Evolutionary conservation across 1,140 invertebrate species (phyloP), one percentile per base, ranked within the genome.

Genomic region (Ctenoplectra terminalis): DNA sequence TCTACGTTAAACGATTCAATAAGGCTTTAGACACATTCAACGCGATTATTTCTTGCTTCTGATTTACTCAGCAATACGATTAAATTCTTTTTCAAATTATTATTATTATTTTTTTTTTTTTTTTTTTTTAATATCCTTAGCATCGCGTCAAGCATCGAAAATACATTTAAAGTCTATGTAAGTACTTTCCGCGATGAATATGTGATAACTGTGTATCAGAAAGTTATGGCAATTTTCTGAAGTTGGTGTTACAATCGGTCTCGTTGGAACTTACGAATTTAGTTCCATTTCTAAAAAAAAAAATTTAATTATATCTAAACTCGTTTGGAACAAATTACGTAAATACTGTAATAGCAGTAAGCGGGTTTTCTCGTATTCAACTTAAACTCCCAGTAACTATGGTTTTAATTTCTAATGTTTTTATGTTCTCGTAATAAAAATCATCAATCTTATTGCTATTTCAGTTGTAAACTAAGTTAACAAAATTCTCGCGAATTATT

Each of bases 381-480:
- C 40, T 60, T 78, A 60, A 81, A 84, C 43, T 61, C 23, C 31
- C 52, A 43, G 50, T 71, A 50, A 81, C 31, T 26, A 46, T 75
- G 40, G 26, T 23, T 66, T 43, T 63, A 56, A 61, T 29, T 72
- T 54, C 29, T 61, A 54, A 50, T 58, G 11, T 76, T 67, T 74
- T 82, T 82, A 80, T 66, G 71, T 50, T 81, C 50, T 73, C 23
- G 34, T 73, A 40, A 40, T 80, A 73, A 75, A 81, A 83, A 83
- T 85, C 83, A 83, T 86, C 72, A 43, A 83, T 88, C 71, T 83
- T 81, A 85, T 82, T 84, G 69, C 84, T 86, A 81, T 76, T 29
- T 83, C 34, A 67, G 60, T 40, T 83, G 61, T 48, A 75, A 40
- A 71, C 60, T 72, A 58, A 81, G 69, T 50, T 88, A 77, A 58